These are phyloP conservation scores for Diadumene lineata DNA, from an alignment of 92 coral and sea anemone genomes.

Conservation along the genomic window DNA sequence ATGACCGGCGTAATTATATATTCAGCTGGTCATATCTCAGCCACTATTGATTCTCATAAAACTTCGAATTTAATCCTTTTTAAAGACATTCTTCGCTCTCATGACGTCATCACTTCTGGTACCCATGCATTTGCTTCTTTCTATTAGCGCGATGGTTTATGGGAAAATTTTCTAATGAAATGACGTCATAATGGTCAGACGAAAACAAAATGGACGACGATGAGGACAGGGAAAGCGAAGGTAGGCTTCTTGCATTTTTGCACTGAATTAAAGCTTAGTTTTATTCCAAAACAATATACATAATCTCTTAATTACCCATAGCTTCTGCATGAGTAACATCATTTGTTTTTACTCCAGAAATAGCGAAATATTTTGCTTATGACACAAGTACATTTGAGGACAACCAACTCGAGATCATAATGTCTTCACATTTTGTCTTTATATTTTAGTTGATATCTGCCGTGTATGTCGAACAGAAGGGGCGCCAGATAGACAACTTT, in stretches of 20 bases:
- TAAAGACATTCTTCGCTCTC: too few relatives aligned
- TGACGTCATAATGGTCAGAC: slow-evolving; percentile 29
- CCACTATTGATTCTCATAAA: too few relatives aligned
- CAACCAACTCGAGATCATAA: neutral
- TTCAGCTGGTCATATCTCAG: too few relatives aligned
- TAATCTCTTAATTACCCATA: neutral
- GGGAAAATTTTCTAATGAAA: slow-evolving; percentile 22
- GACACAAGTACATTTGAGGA: slow-evolving; percentile 2
- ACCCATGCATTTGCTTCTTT: too few relatives aligned
- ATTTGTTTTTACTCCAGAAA: neutral
- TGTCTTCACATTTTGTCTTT: neutral
- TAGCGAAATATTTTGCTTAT: neutral
- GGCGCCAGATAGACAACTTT: slow-evolving; percentile 86
- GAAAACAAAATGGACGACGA: slow-evolving; percentile 78
- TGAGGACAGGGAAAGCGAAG: slow-evolving; percentile 37
- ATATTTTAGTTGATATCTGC: slow-evolving; percentile 79
- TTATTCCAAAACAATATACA: neutral
- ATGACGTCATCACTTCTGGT: too few relatives aligned
- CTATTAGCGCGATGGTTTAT: slow-evolving; percentile 33
- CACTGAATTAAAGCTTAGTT: neutral
- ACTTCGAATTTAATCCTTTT: too few relatives aligned
- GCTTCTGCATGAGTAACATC: too few relatives aligned
- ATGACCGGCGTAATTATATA: too few relatives aligned
- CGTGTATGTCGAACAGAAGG: slow-evolving; percentile 99
- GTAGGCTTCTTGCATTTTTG: slow-evolving; percentile 17